phyloP scores from a whole-genome alignment of 2,888 invertebrate species.

The Cephus pygmeus region DNA sequence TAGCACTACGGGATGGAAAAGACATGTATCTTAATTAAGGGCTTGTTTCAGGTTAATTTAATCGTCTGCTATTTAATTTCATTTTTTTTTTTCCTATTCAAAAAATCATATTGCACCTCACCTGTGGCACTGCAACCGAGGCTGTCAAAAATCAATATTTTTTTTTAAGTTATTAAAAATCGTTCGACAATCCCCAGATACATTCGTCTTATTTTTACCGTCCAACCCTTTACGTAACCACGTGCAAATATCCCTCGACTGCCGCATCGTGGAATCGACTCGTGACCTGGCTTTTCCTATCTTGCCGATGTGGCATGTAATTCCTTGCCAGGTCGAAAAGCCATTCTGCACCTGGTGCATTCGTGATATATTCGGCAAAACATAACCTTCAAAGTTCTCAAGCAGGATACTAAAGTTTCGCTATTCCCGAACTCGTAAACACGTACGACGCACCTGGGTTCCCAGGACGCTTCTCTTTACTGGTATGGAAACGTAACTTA shows the following conservation, averaged over 20 bases:
- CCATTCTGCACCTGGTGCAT: neutral
- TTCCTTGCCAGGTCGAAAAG: neutral
- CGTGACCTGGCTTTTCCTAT: neutral
- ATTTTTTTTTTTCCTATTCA: no score
- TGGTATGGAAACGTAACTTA: constrained; percentile 48
- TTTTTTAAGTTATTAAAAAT: neutral
- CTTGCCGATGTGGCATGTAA: neutral
- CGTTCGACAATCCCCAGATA: neutral
- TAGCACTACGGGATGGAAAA: neutral
- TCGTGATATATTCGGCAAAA: constrained; percentile 46
- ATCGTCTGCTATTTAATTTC: no score
- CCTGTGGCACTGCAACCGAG: no score
- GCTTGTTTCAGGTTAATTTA: no score
- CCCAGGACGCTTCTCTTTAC: constrained; percentile 48
- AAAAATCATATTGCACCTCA: no score
- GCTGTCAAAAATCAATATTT: no score
- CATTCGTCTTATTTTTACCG: neutral
- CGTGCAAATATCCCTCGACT: neutral
- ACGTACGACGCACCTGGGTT: constrained; percentile 60
- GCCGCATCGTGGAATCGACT: neutral
- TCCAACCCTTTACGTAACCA: neutral
- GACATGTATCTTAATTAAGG: neutral
- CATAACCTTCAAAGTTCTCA: constrained; percentile 51
- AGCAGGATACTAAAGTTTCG: constrained; percentile 32
- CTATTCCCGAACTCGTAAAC: constrained; percentile 58